These are phyloP conservation scores for Exocentrus adspersus DNA, from an alignment of 2,888 invertebrate species.

Conservation along the genomic window DNA sequence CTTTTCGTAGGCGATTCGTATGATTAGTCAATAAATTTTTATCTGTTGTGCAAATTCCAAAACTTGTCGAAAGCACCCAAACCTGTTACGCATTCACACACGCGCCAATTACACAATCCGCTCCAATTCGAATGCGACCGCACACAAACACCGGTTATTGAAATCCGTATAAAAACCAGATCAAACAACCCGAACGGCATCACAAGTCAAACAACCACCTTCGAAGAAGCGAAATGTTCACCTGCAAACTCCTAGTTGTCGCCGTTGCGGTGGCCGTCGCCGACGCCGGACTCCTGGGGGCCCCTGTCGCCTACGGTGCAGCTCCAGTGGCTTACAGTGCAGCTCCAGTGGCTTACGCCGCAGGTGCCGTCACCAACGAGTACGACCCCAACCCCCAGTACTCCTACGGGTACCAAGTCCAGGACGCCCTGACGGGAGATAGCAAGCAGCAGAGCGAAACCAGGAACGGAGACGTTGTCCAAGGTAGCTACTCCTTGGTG, in stretches of 20 bases:
- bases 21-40: too few relatives aligned
- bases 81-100: not conserved
- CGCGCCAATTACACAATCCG: not conserved
- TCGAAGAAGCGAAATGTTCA: not conserved
- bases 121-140: not conserved
- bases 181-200: not conserved
- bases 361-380: slow-evolving; percentile 49
- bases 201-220: not conserved
- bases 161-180: not conserved
- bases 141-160: not conserved
- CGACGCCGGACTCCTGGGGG: slow-evolving; percentile 44
- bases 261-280: slow-evolving; percentile 47
- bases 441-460: slow-evolving; percentile 70
- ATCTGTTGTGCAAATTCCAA: not conserved
- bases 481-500: slow-evolving; percentile 66
- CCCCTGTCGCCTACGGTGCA: slow-evolving; percentile 50
- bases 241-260: not conserved
- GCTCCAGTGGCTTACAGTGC: slow-evolving; percentile 22
- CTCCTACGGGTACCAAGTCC: slow-evolving; percentile 69
- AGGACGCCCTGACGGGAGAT: slow-evolving; percentile 69
- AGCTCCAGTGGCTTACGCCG: slow-evolving; percentile 41
- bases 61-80: not conserved
- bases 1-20: too few relatives aligned
- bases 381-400: slow-evolving; percentile 65
- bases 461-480: slow-evolving; percentile 71